Conservation (phyloP, 1,140 invertebrate species). For the Papilio machaon region DNA sequence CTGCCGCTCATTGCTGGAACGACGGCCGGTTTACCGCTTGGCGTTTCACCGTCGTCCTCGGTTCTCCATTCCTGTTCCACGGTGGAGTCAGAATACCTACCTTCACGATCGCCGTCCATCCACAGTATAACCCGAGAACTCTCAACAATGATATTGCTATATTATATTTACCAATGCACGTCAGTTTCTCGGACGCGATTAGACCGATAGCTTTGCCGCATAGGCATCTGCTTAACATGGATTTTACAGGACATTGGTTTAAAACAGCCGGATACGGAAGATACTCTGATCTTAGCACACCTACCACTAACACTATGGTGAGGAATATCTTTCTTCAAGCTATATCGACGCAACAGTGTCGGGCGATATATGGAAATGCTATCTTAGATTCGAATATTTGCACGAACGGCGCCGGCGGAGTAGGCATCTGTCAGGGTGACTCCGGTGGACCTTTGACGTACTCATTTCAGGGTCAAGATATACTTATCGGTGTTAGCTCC, state of each 20-base stretch:
- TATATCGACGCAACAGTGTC: constrained; percentile 53
- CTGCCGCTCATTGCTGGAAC: constrained; percentile 69
- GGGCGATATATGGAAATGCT: constrained; percentile 46
- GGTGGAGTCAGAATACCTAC: constrained; percentile 56
- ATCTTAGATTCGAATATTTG: constrained; percentile 65
- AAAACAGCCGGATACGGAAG: constrained; percentile 61
- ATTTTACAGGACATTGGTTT: constrained; percentile 50
- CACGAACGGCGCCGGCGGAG: constrained; percentile 57
- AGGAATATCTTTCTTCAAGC: constrained; percentile 56
- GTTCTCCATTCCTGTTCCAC: constrained; percentile 57
- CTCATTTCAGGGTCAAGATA: constrained; percentile 46
- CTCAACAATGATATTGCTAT: constrained; percentile 68
- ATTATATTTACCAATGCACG: constrained; percentile 50
- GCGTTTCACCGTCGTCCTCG: constrained; percentile 60
- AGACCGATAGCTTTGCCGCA: constrained; percentile 52
- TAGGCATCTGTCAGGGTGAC: constrained; percentile 68
- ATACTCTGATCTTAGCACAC: constrained; percentile 56
- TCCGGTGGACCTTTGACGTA: constrained; percentile 62
- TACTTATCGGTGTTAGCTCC: constrained; percentile 63
- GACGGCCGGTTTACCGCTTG: constrained; percentile 59
- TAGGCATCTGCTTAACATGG: constrained; percentile 43
- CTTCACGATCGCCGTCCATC: constrained; percentile 50
- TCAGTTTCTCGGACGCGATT: constrained; percentile 49
- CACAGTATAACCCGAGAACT: constrained; percentile 52
- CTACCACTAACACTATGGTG: constrained; percentile 54